Percentiles rank a stretch among this genome's conserved stretches.
Evolutionary conservation across 2,888 invertebrate species (phyloP).

Genomic region (Polydesmus complanatus): DNA sequence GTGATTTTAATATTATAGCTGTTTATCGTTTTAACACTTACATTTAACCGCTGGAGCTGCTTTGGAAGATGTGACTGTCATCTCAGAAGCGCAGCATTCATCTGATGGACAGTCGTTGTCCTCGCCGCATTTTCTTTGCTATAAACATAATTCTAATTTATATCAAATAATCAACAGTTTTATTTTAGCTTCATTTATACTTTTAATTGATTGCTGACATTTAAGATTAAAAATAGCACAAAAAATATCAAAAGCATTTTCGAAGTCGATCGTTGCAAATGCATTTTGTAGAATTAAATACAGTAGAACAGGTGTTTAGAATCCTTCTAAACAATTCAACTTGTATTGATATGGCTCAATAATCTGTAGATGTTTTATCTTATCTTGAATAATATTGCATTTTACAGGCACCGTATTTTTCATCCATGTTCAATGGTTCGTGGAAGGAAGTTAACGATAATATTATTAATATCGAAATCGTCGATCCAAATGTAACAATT

Average conservation of each 20-base stretch:
- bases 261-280: too few relatives aligned
- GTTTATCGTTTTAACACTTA: neutral
- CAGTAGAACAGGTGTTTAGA: neutral
- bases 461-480: conserved; percentile 50
- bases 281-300: too few relatives aligned
- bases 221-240: too few relatives aligned
- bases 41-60: conserved; percentile 5
- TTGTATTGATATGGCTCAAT: too few relatives aligned
- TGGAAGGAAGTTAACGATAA: conserved; percentile 57
- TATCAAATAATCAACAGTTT: neutral
- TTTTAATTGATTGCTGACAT: too few relatives aligned
- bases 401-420: conserved; percentile 54
- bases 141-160: neutral
- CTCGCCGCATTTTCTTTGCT: conserved; percentile 1
- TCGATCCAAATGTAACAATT: conserved; percentile 53
- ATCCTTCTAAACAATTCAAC: too few relatives aligned
- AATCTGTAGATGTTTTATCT: too few relatives aligned
- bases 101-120: conserved; percentile 7
- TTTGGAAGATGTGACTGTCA: neutral
- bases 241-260: too few relatives aligned
- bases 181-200: neutral
- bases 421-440: conserved; percentile 64
- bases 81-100: conserved; percentile 16
- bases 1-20: too few relatives aligned
- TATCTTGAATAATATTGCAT: neutral